A percentile compares a stretch with the other conserved stretches of the same genome.
Conservation (phyloP, 2,888 invertebrate species). For the Zeuzera pyrina region DNA sequence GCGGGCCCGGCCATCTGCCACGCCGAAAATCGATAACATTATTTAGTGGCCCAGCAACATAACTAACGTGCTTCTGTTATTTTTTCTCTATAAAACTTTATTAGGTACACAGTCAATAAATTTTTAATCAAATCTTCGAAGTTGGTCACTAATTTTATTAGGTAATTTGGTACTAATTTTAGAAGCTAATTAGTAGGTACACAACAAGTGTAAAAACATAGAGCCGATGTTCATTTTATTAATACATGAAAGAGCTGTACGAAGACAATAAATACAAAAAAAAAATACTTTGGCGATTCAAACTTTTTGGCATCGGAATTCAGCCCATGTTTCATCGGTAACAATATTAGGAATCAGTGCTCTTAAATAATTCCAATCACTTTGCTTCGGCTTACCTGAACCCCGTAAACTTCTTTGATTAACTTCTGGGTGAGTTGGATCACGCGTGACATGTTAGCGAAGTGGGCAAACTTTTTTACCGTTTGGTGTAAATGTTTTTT, state of each 20-base stretch:
- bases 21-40: conserved; percentile 62
- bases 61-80: conserved; percentile 24
- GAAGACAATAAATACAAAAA: too few relatives aligned
- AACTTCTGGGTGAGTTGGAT: conserved; percentile 39
- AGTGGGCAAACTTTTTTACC: too few relatives aligned
- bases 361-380: conserved; percentile 46
- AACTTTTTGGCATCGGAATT: conserved; percentile 13
- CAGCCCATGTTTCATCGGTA: conserved; percentile 18
- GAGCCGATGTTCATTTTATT: too few relatives aligned
- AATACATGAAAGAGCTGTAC: too few relatives aligned
- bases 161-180: too few relatives aligned
- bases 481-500: too few relatives aligned
- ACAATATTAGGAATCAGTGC: conserved; percentile 27
- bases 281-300: too few relatives aligned
- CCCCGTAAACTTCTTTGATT: conserved; percentile 46
- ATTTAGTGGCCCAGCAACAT: conserved; percentile 52
- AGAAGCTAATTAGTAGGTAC: too few relatives aligned
- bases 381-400: conserved; percentile 27
- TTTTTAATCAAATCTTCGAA: too few relatives aligned
- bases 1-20: conserved; percentile 63
- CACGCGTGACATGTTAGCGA: conserved; percentile 43
- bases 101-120: neutral
- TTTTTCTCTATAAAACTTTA: too few relatives aligned
- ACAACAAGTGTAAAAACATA: too few relatives aligned
- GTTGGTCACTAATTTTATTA: neutral